phyloP scores from a whole-genome alignment of 2,797 vertebrate species.

The Coilia nasus region DNA sequence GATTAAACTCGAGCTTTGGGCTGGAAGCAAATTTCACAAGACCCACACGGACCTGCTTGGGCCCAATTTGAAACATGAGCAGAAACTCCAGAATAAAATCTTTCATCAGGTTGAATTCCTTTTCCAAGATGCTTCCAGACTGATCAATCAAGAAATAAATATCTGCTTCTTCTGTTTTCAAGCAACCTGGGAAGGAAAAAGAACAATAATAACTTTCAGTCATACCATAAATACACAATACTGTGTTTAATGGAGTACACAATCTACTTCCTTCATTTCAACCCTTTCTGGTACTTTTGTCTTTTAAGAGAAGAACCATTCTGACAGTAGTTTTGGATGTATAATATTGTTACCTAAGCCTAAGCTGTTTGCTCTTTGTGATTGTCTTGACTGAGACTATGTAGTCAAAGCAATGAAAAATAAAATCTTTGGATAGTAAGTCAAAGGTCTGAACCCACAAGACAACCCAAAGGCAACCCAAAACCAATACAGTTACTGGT shows the following conservation, averaged over 20 bases:
- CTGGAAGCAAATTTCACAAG: slow-evolving; percentile 73
- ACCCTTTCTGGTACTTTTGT: neutral
- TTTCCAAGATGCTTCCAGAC: slow-evolving; percentile 74
- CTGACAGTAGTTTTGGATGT: neutral
- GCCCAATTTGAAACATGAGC: slow-evolving; percentile 73
- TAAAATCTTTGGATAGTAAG: too few species aligned
- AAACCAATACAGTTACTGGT: neutral
- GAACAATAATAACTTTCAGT: neutral
- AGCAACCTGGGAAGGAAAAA: slow-evolving; percentile 72
- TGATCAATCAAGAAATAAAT: slow-evolving; percentile 87
- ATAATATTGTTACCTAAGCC: neutral
- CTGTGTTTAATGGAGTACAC: neutral
- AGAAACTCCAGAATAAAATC: slow-evolving; percentile 78
- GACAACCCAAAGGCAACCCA: too few species aligned
- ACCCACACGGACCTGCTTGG: slow-evolving; percentile 76
- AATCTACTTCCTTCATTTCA: neutral
- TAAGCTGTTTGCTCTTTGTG: too few species aligned
- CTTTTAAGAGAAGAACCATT: too few species aligned
- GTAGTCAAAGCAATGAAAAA: too few species aligned
- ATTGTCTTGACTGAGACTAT: too few species aligned
- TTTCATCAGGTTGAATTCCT: slow-evolving; percentile 81
- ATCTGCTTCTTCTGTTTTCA: slow-evolving; percentile 82
- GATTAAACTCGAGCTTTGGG: slow-evolving; percentile 69
- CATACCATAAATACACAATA: neutral
- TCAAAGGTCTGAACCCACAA: neutral